Percentiles rank a stretch among this genome's conserved stretches.
Evolutionary conservation across 2,888 invertebrate species (phyloP).

Genomic region (Spicauda simplicius): DNA sequence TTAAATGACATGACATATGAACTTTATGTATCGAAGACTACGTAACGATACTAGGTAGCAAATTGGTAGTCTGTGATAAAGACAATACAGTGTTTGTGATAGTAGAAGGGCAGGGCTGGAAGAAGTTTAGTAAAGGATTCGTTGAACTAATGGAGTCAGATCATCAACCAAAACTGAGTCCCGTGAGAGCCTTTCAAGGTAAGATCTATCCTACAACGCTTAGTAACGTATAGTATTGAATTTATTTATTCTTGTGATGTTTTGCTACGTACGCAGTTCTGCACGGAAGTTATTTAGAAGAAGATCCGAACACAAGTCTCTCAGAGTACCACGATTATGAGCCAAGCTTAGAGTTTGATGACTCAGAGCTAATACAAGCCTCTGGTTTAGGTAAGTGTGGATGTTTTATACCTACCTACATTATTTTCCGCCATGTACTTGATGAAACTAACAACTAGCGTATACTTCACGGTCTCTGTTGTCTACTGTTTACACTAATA

Average conservation of each 20-base stretch:
- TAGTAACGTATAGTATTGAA: neutral
- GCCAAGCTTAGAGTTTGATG: constrained; percentile 98
- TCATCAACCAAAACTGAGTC: constrained; percentile 72
- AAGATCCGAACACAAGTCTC: constrained; percentile 93
- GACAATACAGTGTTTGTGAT: constrained; percentile 4
- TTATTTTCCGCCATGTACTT: too few relatives aligned
- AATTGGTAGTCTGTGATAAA: neutral
- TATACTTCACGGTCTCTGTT: too few relatives aligned
- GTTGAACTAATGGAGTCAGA: constrained; percentile 64
- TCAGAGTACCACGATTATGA: constrained; percentile 97
- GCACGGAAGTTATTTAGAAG: constrained; percentile 75
- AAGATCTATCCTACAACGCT: constrained; percentile 37
- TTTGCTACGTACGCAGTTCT: constrained; percentile 54
- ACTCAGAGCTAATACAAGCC: constrained; percentile 92
- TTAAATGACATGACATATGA: too few relatives aligned
- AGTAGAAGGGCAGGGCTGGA: constrained; percentile 13
- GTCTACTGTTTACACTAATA: too few relatives aligned
- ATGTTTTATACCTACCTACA: too few relatives aligned
- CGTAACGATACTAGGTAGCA: too few relatives aligned
- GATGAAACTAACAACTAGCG: too few relatives aligned
- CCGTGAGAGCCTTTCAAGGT: constrained; percentile 78
- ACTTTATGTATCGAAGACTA: too few relatives aligned
- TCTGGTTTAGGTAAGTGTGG: constrained; percentile 87
- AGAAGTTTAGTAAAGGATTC: constrained; percentile 1
- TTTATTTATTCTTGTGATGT: constrained; percentile 1